These are phyloP conservation scores for Peromyscus attwateri DNA, from an alignment of 2,797 vertebrate genomes.

Conservation along the genomic window DNA sequence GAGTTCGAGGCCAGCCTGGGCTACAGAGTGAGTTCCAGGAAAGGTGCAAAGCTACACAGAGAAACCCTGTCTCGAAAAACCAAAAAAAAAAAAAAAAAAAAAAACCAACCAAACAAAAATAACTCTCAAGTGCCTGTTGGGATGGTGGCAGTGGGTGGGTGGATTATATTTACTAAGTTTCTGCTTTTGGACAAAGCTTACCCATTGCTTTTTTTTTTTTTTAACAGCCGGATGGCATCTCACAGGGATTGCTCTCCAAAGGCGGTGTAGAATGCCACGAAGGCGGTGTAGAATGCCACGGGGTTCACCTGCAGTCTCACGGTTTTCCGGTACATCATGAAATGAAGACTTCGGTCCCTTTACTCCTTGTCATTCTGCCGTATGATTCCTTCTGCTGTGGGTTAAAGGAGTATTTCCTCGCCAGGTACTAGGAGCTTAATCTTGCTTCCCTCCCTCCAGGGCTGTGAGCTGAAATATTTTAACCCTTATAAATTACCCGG, in stretches of 20 bases:
- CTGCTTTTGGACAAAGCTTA: slow-evolving; percentile 4
- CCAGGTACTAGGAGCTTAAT: neutral
- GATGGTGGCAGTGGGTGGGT: neutral
- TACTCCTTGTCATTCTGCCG: neutral
- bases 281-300: neutral
- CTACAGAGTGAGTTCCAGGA: no score
- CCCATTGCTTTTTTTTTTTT: neutral
- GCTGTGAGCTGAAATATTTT: neutral
- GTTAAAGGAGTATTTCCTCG: neutral
- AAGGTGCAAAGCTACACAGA: no score
- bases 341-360: neutral
- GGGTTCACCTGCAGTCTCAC: neutral
- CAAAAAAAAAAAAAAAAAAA: no score
- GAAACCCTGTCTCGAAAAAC: no score
- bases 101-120: neutral
- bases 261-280: neutral
- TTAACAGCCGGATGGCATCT: neutral
- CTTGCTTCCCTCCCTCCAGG: neutral
- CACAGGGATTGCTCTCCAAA: neutral
- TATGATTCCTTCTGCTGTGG: neutral
- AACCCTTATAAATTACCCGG: neutral
- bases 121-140: neutral
- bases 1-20: no score
- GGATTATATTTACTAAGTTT: neutral
- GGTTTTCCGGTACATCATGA: neutral